phyloP scores from a whole-genome alignment of 2,888 invertebrate genomes.

The Andrena chrysosceles region DNA sequence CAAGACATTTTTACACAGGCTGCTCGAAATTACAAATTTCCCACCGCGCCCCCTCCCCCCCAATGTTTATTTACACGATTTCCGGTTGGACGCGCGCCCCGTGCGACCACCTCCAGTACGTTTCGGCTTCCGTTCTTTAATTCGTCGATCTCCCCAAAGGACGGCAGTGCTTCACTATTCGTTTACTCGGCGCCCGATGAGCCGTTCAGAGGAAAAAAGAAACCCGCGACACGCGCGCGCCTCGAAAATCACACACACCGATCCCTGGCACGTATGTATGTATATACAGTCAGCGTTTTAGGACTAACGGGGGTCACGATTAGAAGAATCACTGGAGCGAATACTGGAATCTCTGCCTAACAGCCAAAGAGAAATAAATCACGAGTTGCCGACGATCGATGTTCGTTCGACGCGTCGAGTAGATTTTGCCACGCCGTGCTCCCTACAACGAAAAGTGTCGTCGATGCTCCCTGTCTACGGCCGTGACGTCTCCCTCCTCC shows the following conservation, averaged over 20 bases:
- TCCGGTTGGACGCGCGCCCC: slow-evolving; percentile 19
- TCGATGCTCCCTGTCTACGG: neutral
- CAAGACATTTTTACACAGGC: slow-evolving; percentile 50
- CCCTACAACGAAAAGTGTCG: neutral
- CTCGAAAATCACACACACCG: slow-evolving; percentile 12
- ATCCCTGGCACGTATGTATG: slow-evolving; percentile 29
- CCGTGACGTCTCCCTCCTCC: slow-evolving; percentile 23
- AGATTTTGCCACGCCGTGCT: no score
- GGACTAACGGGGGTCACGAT: neutral
- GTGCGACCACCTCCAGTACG: slow-evolving; percentile 16
- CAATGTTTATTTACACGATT: slow-evolving; percentile 35
- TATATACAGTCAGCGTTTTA: neutral
- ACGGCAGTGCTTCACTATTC: slow-evolving; percentile 67
- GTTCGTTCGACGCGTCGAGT: no score
- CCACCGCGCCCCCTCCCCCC: neutral
- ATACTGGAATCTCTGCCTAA: neutral
- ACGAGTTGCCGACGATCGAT: no score
- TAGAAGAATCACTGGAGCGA: slow-evolving; percentile 29
- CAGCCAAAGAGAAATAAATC: neutral
- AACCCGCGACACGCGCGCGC: neutral
- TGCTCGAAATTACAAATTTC: slow-evolving; percentile 41
- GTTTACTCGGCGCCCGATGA: slow-evolving; percentile 38
- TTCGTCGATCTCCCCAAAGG: slow-evolving; percentile 49
- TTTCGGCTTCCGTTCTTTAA: neutral
- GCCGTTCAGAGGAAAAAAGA: neutral